Evolutionary conservation across 2,113 vertebrate genomes (phyloP), one percentile per base, ranked within the genome.

Genomic region (Opisthocomus hoazin): DNA sequence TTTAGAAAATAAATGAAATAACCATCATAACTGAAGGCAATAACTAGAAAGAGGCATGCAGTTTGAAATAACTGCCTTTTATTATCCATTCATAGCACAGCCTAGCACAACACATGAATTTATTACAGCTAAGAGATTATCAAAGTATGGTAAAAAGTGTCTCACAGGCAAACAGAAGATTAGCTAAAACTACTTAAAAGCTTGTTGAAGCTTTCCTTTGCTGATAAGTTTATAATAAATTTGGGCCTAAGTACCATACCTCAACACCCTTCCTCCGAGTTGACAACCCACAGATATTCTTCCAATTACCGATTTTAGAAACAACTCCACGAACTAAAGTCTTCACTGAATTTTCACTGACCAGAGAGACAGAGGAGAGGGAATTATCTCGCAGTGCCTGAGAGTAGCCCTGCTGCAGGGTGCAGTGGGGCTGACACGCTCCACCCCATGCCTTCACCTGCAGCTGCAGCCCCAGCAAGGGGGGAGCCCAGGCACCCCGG

Each of bases 401-500:
- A 80, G 7, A 45, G 66, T 41, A 68, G 70, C 45, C 46, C 10
- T n/a, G 18, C 21, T 39, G 46, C 0, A 1, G 69, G 37, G 20
- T 53, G 46, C 36, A 24, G 3, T 29, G 41, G 41, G 29, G 29
- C n/a, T 41, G 56, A 19, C 43, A 84, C 6, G 2, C 39, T 48
- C 22, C 23, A 29, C 17, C 12, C 32, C 27, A 8, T 2, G 36
- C 27, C 32, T 29, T 50, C 18, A 61, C 12, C 50, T 51, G 29
- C 21, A 2, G 4, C 43, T 39, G 43, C 74, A 78, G 64, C 39
- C 58, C 48, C 53, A n/a, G 71, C 36, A n/a, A 41, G 15, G 43
- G 34, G 34, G 34, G 23, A 71, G 58, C 64, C n/a, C 0, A 2
- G 36, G 32, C 64, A 57, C 14, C 39, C 10, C 1, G 1, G 39